These are phyloP conservation scores for Tipula helvola DNA, from an alignment of 2,888 invertebrate genomes.

Conservation along the genomic window DNA sequence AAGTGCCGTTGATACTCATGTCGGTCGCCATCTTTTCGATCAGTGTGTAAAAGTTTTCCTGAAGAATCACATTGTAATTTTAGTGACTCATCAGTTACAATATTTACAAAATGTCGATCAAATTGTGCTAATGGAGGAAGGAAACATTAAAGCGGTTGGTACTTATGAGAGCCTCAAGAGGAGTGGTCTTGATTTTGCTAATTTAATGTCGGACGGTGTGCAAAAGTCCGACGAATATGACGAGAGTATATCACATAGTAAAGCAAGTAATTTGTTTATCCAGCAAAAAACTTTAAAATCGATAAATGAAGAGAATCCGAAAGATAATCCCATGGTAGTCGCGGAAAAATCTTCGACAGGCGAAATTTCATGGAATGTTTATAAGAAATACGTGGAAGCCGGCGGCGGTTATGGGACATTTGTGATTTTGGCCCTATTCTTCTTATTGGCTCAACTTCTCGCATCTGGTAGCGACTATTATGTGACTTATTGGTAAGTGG, in stretches of 20 bases:
- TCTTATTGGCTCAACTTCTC: constrained; percentile 51
- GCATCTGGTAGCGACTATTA: constrained; percentile 71
- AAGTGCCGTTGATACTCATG: constrained; percentile 73
- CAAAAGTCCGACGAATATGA: background rate
- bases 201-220: constrained; percentile 43
- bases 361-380: constrained; percentile 40
- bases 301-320: constrained; percentile 6
- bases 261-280: background rate
- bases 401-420: constrained; percentile 54
- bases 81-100: constrained; percentile 69
- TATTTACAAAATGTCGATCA: constrained; percentile 47
- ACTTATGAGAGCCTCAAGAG: constrained; percentile 58
- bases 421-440: constrained; percentile 45
- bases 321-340: constrained; percentile 24
- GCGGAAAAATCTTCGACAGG: constrained; percentile 37
- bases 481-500: constrained; percentile 58
- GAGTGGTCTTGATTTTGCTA: constrained; percentile 65
- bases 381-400: constrained; percentile 56
- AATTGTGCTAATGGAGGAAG: constrained; percentile 16
- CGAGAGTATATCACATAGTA: background rate
- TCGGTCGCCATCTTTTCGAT: constrained; percentile 70
- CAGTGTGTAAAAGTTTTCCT: constrained; percentile 37
- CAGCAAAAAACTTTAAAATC: constrained; percentile 22
- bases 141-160: constrained; percentile 42
- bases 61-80: constrained; percentile 51